Evolutionary conservation across 1,140 invertebrate species (phyloP).

Genomic region (Papilio machaon): DNA sequence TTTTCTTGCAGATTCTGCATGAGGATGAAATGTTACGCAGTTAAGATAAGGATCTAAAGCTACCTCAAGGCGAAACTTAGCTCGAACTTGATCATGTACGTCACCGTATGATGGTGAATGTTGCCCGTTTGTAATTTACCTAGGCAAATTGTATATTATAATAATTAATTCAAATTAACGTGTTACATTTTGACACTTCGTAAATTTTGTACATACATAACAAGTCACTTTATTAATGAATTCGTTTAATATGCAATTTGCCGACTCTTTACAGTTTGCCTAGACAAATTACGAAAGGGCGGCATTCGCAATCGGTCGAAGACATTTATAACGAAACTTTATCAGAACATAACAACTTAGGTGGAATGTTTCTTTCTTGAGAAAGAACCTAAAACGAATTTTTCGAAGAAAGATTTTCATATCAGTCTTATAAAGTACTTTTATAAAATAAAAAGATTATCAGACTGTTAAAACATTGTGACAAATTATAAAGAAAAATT

Average conservation of each 20-base stretch:
- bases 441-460: slow-evolving; percentile 2
- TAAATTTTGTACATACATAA: too few relatives aligned
- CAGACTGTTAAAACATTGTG: neutral
- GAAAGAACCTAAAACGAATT: neutral
- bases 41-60: slow-evolving; percentile 25
- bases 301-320: neutral
- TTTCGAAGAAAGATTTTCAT: neutral
- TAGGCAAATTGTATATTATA: neutral
- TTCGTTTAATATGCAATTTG: too few relatives aligned
- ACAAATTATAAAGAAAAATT: neutral
- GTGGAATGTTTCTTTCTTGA: neutral
- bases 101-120: neutral
- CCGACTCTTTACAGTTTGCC: neutral
- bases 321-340: neutral
- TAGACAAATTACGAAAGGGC: neutral
- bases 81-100: neutral
- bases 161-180: neutral
- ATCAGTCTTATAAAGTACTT: neutral
- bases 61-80: slow-evolving; percentile 32
- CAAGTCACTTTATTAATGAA: too few relatives aligned
- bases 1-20: slow-evolving; percentile 30
- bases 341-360: slow-evolving; percentile 7
- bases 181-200: neutral
- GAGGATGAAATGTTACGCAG: slow-evolving; percentile 33
- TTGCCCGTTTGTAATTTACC: neutral